Conservation (phyloP, 2,113 vertebrate species). For the Lepidothrix coronata region DNA sequence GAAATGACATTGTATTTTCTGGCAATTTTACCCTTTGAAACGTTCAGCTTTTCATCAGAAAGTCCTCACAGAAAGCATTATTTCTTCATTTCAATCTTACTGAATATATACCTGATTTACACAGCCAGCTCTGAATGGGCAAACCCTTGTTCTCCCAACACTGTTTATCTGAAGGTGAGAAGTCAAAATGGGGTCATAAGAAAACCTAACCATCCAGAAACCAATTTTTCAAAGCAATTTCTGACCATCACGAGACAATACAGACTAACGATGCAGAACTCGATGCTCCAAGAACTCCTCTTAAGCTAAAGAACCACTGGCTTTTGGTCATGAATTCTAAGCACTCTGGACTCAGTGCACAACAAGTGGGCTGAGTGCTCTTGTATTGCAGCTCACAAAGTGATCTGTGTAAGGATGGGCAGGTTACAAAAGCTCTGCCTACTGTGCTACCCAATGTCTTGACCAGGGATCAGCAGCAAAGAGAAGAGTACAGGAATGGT, state of each 20-base stretch:
- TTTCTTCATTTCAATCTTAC: background rate
- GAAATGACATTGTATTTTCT: background rate
- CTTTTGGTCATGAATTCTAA: background rate
- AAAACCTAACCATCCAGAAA: conserved; percentile 8
- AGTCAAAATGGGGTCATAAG: background rate
- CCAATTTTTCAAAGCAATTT: background rate
- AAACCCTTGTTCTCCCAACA: background rate
- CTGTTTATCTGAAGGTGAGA: background rate
- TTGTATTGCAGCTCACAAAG: background rate
- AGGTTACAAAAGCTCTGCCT: background rate
- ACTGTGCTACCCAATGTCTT: background rate
- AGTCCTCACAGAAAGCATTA: background rate
- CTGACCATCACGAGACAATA: background rate
- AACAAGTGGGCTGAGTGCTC: background rate
- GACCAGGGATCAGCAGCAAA: background rate
- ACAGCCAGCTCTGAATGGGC: background rate
- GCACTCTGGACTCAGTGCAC: background rate
- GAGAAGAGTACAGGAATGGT: fast-evolving
- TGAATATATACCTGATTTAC: background rate
- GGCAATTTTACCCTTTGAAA: background rate
- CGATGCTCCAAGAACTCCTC: background rate
- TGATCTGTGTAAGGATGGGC: background rate
- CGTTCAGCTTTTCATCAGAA: background rate
- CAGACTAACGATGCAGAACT: background rate
- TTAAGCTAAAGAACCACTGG: background rate